Conservation (phyloP, 2,797 vertebrate species). For the Sebastes umbrosus region DNA sequence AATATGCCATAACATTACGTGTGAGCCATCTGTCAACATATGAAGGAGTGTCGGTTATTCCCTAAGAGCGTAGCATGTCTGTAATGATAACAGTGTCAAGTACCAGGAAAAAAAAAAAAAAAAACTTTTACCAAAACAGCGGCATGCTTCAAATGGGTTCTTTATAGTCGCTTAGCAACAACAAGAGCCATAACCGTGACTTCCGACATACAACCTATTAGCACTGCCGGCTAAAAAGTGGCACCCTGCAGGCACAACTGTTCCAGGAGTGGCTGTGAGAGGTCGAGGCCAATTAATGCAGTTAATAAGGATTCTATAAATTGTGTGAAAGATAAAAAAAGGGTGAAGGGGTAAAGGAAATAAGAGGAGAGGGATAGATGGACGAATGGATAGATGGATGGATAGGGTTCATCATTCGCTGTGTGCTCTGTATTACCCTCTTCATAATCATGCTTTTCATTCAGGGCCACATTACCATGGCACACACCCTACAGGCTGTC, state of each 20-base stretch:
- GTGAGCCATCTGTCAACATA: not conserved
- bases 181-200: slow-evolving; percentile 2
- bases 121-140: not conserved
- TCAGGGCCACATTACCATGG: slow-evolving; percentile 46
- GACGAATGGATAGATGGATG: not conserved
- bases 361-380: not conserved
- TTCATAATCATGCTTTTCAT: slow-evolving; percentile 55
- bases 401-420: not conserved
- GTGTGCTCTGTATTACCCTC: slow-evolving; percentile 23
- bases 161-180: slow-evolving; percentile 47
- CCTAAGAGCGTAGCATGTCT: not conserved
- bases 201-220: slow-evolving; percentile 8
- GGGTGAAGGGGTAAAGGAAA: not conserved
- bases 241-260: slow-evolving; percentile 11
- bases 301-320: slow-evolving; percentile 1
- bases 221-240: not conserved
- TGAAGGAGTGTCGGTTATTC: not conserved
- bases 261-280: slow-evolving; percentile 4
- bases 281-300: slow-evolving; percentile 8
- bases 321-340: not conserved
- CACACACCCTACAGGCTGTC: slow-evolving; percentile 58
- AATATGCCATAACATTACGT: not conserved
- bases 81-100: not conserved
- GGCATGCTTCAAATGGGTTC: not conserved
- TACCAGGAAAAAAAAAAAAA: not conserved